Base-by-base conservation (phyloP, 2,888 invertebrate genomes). In the Nymphalis c-album region DNA sequence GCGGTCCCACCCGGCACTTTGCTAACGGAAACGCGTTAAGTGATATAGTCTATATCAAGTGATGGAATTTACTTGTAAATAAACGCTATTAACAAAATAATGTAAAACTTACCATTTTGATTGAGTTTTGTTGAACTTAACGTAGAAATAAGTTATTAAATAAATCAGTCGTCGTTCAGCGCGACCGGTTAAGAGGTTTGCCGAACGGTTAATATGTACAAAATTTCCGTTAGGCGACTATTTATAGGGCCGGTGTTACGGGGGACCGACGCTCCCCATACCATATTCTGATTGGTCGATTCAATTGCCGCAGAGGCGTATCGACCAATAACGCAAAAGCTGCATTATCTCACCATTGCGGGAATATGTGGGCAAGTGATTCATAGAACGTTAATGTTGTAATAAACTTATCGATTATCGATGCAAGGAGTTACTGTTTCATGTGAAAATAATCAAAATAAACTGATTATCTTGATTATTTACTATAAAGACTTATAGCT, bases 151-250 rank as follows among this genome's bases (percentile, higher is more conserved):
- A 89, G 83, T 90, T 88, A 91, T 77, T 84, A 86, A 87, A 80
- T 78, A 77, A 77, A 76, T 90, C 90, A 89, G 90, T 91, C 87
- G 86, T 86, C 93, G 93, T 93, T 93, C 93, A 89, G 93, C 92
- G 85, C 82, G 86, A 94, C 94, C 94, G 92, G 94, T 92, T 89
- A 95, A 94, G 95, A 91, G 94, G 94, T 93, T 94, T 93, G 92
- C 94, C 94, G 93, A 95, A 95, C 94, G 93, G 93, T 93, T 92
- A 90, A 90, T 93, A 91, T 90, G 77, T 77, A 76, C 76, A 81
- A 85, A 90, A 87, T 84, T 82, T 80, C 84, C 83, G 85, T 85
- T 87, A 80, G 82, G 78, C 84, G 80, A 77, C 83, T 90, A 93
- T 95, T 90, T 95, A 95, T 95, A 94, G 74, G 58, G 60, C 72